These are phyloP conservation scores for Nothocercus nigrocapillus DNA, from an alignment of 2,113 vertebrate genomes.

Conservation along the genomic window DNA sequence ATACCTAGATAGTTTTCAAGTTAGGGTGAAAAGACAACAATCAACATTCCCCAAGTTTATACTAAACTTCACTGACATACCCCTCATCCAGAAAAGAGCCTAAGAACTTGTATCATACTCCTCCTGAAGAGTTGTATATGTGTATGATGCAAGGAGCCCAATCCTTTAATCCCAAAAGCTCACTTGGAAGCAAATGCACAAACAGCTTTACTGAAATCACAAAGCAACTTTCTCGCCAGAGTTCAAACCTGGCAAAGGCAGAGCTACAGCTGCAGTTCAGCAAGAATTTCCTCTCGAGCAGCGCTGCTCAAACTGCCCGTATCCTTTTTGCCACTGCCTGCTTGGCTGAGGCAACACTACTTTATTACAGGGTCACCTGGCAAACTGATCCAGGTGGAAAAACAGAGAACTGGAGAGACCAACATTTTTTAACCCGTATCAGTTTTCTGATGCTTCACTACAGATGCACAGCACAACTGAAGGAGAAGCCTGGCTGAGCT, in stretches of 20 bases:
- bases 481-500: not conserved
- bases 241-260: not conserved
- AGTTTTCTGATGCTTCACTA: not conserved
- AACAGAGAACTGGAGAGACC: accelerated
- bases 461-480: not conserved
- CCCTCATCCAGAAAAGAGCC: not conserved
- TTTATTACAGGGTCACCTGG: not conserved
- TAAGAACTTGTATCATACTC: not conserved
- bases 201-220: conserved; percentile 16
- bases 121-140: not conserved
- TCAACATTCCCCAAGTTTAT: not conserved
- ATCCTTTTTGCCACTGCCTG: not conserved
- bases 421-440: not conserved
- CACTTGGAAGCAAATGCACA: not conserved
- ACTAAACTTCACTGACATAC: not conserved
- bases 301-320: not conserved
- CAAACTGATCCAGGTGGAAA: not conserved
- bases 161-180: not conserved
- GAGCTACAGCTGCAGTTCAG: not conserved
- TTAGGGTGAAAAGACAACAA: not conserved
- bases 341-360: not conserved
- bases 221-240: not conserved
- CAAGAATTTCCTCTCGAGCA: not conserved
- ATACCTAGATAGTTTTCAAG: not conserved
- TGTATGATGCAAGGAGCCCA: not conserved